phyloP scores from a whole-genome alignment of 2,797 vertebrate species.

The Helarctos malayanus region DNA sequence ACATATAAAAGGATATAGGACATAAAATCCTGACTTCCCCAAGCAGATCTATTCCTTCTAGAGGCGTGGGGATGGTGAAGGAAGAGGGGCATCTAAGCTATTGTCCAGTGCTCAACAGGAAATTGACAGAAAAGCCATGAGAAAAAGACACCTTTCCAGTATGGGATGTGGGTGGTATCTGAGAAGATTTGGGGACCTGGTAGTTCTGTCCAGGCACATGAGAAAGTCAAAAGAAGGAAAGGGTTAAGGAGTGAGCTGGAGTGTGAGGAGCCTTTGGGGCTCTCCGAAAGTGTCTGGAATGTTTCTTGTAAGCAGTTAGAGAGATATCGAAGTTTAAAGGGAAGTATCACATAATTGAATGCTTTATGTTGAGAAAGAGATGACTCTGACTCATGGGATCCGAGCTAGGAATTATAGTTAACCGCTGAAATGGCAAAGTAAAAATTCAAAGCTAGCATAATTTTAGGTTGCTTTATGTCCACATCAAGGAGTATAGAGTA shows the following conservation, averaged over 20 bases:
- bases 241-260: background rate
- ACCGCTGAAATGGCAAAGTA: background rate
- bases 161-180: accelerated
- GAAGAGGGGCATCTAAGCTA: background rate
- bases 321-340: constrained; percentile 55
- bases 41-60: background rate
- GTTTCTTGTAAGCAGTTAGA: constrained; percentile 70
- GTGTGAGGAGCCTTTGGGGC: background rate
- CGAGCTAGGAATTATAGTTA: background rate
- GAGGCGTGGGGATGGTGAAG: background rate
- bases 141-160: background rate
- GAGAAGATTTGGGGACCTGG: background rate
- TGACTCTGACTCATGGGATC: background rate
- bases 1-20: background rate
- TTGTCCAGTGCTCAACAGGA: background rate
- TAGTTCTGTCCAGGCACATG: background rate
- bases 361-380: constrained; percentile 39
- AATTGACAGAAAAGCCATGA: background rate
- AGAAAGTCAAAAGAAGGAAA: background rate
- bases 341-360: constrained; percentile 66
- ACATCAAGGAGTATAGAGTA: background rate
- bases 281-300: constrained; percentile 63
- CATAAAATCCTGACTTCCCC: background rate
- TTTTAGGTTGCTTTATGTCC: background rate
- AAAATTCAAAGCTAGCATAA: background rate